Evolutionary conservation across 1,140 invertebrate genomes (phyloP).

Genomic region (Ephestia elutella): DNA sequence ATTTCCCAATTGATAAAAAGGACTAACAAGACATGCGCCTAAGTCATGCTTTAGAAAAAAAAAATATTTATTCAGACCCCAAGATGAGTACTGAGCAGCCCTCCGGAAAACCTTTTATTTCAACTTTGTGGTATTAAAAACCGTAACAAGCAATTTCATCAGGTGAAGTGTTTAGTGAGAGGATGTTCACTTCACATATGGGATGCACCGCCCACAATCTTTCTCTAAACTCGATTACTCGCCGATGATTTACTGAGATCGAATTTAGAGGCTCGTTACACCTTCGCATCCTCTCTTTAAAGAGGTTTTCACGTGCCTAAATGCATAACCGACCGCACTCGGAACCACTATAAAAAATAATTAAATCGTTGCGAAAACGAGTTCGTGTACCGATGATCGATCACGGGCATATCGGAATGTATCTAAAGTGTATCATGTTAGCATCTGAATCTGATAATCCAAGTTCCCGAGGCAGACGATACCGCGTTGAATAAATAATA

Average conservation of each 20-base stretch:
- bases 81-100: constrained; percentile 45
- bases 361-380: constrained; percentile 1
- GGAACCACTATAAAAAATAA: background rate
- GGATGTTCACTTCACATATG: constrained; percentile 64
- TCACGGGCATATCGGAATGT: constrained; percentile 18
- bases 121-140: constrained; percentile 13
- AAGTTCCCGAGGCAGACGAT: constrained; percentile 38
- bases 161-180: constrained; percentile 46
- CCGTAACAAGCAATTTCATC: constrained; percentile 41
- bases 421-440: constrained; percentile 48
- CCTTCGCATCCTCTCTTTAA: constrained; percentile 38
- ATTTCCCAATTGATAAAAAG: constrained; percentile 14
- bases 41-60: constrained; percentile 29
- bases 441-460: constrained; percentile 59
- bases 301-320: constrained; percentile 8
- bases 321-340: background rate
- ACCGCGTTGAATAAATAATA: constrained; percentile 58
- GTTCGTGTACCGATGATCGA: background rate
- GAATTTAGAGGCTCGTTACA: constrained; percentile 63
- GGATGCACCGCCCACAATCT: constrained; percentile 63
- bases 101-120: constrained; percentile 39
- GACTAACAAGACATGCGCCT: constrained; percentile 32
- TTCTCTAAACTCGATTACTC: constrained; percentile 68
- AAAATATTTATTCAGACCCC: constrained; percentile 40
- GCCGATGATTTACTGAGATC: constrained; percentile 69